These are phyloP conservation scores for Atlantisia rogersi DNA, from an alignment of 2,113 vertebrate genomes.

Conservation along the genomic window DNA sequence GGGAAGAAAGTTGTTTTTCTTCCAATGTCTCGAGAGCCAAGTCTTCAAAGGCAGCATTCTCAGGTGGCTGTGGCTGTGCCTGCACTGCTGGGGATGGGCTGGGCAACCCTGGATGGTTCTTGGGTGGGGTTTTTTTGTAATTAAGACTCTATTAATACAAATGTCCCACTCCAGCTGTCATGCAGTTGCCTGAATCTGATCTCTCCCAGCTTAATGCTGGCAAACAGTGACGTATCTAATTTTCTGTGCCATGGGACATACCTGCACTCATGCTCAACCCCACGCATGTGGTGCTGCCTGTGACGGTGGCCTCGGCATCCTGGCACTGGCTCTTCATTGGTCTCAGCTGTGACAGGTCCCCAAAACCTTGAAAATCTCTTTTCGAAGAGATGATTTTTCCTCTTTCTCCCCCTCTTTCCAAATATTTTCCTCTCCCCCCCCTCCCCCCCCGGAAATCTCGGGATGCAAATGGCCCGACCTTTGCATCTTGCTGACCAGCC, in stretches of 20 bases:
- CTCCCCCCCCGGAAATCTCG: not conserved
- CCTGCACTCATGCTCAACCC: not conserved
- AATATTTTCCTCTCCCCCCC: too few species aligned
- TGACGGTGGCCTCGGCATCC: rapidly evolving
- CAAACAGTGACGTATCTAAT: rapidly evolving
- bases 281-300: rapidly evolving
- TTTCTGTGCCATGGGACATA: rapidly evolving
- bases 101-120: not conserved
- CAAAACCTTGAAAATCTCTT: not conserved
- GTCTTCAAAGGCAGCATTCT: not conserved
- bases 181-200: not conserved
- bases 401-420: too few species aligned
- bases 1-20: not conserved
- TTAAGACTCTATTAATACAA: not conserved
- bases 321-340: rapidly evolving
- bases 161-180: not conserved
- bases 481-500: not conserved
- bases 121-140: not conserved
- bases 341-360: rapidly evolving
- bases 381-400: not conserved
- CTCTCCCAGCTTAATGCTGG: not conserved
- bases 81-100: rapidly evolving
- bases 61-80: not conserved
- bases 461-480: not conserved
- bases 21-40: not conserved